Conservation (phyloP, 2,113 vertebrate species). For the Chitala chitala region DNA sequence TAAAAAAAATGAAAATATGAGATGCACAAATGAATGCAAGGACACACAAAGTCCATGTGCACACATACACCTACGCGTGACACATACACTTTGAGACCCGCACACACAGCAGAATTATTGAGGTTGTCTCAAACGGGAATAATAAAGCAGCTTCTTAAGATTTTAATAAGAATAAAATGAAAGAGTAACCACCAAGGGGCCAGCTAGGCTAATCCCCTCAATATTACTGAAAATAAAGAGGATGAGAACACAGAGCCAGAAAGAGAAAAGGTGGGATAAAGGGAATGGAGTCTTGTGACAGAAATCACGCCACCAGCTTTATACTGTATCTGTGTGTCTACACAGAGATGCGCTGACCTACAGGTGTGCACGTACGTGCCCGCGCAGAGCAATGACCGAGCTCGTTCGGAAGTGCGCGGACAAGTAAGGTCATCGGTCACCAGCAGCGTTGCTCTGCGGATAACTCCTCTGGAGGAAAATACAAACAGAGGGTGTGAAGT, state of each 20-base stretch:
- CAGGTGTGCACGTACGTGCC: background rate
- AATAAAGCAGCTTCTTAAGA: constrained; percentile 78
- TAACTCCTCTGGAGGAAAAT: too few relatives aligned
- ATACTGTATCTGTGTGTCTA: constrained; percentile 7
- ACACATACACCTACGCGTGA: background rate
- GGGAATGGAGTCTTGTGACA: constrained; percentile 25
- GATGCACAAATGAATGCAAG: background rate
- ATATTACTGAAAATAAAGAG: constrained; percentile 90
- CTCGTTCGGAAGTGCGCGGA: too few relatives aligned
- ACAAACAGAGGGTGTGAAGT: too few relatives aligned
- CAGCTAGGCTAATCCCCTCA: constrained; percentile 94
- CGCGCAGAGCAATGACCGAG: too few relatives aligned
- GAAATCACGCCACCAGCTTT: background rate
- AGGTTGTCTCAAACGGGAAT: constrained; percentile 90
- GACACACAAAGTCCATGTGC: background rate
- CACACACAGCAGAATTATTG: constrained; percentile 58
- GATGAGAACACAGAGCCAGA: constrained; percentile 41
- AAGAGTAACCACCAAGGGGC: constrained; percentile 88
- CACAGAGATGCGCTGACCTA: constrained; percentile 1
- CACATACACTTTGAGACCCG: background rate
- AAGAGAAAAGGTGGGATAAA: constrained; percentile 42
- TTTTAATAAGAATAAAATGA: constrained; percentile 99
- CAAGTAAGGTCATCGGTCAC: too few relatives aligned
- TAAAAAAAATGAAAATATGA: constrained; percentile 6
- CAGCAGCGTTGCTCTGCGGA: too few relatives aligned